These are phyloP conservation scores for Erannis defoliaria DNA, from an alignment of 2,888 invertebrate species.

Conservation along the genomic window DNA sequence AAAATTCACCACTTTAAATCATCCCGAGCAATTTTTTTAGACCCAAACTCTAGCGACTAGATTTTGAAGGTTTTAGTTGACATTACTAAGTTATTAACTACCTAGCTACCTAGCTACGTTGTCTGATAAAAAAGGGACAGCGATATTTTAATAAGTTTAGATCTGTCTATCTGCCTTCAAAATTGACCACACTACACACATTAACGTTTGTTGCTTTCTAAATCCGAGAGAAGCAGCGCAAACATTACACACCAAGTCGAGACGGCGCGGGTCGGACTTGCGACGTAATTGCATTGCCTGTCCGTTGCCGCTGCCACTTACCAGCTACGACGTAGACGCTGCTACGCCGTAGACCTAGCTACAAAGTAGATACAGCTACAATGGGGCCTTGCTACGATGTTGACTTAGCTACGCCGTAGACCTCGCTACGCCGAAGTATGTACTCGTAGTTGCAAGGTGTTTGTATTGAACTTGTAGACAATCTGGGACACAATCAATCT, in stretches of 20 bases:
- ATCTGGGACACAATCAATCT: not conserved
- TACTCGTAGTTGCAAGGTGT: conserved; percentile 2
- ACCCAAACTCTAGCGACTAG: no score
- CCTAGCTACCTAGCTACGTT: no score
- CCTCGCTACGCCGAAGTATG: conserved; percentile 11
- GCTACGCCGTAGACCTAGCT: conserved; percentile 18
- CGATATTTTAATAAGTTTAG: no score
- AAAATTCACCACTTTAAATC: no score
- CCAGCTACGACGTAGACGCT: conserved; percentile 23
- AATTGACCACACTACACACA: not conserved
- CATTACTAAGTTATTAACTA: no score
- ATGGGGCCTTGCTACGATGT: conserved; percentile 12
- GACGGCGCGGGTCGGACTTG: conserved; percentile 29
- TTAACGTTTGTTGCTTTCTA: conserved; percentile 1
- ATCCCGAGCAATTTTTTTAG: no score
- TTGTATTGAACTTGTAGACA: conserved; percentile 13
- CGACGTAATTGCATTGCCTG: conserved; percentile 48
- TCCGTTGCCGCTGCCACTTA: conserved; percentile 35
- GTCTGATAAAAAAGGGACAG: no score
- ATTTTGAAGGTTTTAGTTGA: no score
- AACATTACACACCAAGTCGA: conserved; percentile 41
- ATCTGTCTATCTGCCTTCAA: no score
- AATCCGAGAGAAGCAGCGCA: conserved; percentile 33
- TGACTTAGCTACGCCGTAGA: conserved; percentile 12
- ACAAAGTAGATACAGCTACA: conserved; percentile 17